These are phyloP conservation scores for Clusia tigrina DNA, from an alignment of 2,888 invertebrate genomes.

Conservation along the genomic window DNA sequence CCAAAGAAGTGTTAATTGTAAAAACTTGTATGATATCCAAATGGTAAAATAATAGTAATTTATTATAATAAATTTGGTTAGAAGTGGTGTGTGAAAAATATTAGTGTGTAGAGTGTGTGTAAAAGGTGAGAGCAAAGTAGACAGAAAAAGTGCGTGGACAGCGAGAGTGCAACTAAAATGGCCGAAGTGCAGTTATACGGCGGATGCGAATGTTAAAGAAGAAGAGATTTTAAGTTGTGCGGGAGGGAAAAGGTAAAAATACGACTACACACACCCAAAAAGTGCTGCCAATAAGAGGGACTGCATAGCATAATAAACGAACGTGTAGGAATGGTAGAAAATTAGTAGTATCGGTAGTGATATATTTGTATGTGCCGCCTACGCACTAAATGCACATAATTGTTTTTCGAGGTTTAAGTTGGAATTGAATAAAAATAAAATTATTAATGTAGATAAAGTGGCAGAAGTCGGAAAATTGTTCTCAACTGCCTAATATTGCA, in stretches of 20 bases:
- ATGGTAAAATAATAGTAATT: too few relatives aligned
- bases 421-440: slow-evolving; percentile 7
- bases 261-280: slow-evolving; percentile 3
- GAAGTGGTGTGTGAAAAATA: neutral
- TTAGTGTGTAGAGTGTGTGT: neutral
- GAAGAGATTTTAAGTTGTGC: too few relatives aligned
- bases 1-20: too few relatives aligned
- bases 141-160: neutral
- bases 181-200: slow-evolving; percentile 4
- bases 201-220: neutral
- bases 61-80: too few relatives aligned
- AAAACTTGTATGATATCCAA: too few relatives aligned
- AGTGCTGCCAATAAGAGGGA: slow-evolving; percentile 1
- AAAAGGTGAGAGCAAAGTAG: neutral
- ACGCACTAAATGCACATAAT: neutral
- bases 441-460: too few relatives aligned
- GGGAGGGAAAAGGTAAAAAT: neutral
- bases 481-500: neutral
- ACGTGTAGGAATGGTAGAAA: neutral
- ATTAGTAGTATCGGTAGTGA: neutral
- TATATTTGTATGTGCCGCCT: neutral
- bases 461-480: too few relatives aligned
- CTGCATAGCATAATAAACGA: neutral
- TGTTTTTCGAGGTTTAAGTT: neutral
- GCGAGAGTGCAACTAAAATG: slow-evolving; percentile 5